Evolutionary conservation across 2,888 invertebrate species (phyloP).

Genomic region (Rhimphoctona megacephalus): DNA sequence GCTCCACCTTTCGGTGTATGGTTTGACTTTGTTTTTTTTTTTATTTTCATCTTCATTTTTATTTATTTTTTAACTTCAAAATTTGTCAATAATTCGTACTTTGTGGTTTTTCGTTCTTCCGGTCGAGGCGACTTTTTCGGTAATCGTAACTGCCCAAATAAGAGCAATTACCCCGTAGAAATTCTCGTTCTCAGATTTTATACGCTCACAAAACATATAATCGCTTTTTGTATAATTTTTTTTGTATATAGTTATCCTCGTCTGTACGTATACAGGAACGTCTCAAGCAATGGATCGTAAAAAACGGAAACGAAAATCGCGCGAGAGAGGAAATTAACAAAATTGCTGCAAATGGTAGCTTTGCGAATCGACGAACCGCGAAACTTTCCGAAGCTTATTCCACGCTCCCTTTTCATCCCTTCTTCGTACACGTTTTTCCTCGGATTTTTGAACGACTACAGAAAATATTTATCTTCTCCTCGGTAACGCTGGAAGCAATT

Average conservation of each 20-base stretch:
- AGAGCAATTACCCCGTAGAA: conserved; percentile 46
- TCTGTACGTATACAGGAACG: conserved; percentile 63
- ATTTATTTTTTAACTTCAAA: conserved; percentile 9
- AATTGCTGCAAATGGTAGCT: conserved; percentile 78
- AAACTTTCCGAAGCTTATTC: conserved; percentile 66
- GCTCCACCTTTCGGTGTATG: conserved; percentile 71
- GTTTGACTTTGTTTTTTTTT: background rate
- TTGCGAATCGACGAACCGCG: conserved; percentile 66
- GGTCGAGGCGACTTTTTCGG: conserved; percentile 33
- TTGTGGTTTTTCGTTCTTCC: conserved; percentile 68
- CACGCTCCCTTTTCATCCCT: conserved; percentile 48
- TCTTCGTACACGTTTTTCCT: background rate
- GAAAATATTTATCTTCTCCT: conserved; percentile 46
- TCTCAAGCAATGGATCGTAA: conserved; percentile 59
- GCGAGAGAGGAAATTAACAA: conserved; percentile 75
- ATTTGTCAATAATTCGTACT: conserved; percentile 55
- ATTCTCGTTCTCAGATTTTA: conserved; percentile 37
- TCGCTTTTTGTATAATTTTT: conserved; percentile 37
- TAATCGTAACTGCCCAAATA: conserved; percentile 55
- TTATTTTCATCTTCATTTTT: conserved; percentile 33
- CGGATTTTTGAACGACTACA: conserved; percentile 1
- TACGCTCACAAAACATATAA: conserved; percentile 49
- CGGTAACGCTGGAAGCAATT: conserved; percentile 20
- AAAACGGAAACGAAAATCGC: conserved; percentile 60
- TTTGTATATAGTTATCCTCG: conserved; percentile 59